Conservation (phyloP, 1,140 invertebrate genomes). For the Ganaspis sp. region DNA sequence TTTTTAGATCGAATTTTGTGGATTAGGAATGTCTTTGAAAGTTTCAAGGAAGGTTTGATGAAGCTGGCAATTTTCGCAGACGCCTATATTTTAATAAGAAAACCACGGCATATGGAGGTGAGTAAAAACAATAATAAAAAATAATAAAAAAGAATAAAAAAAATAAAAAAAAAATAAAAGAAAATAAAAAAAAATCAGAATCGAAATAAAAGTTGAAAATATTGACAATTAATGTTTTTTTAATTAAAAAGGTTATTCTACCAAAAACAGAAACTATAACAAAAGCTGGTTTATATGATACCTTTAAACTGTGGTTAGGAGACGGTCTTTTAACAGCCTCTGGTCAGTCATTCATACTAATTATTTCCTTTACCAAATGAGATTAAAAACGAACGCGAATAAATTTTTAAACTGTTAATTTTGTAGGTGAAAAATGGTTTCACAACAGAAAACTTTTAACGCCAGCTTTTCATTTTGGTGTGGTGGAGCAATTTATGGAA, state of each 20-base stretch:
- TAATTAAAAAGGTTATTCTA: not conserved
- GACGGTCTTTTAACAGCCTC: slow-evolving; percentile 81
- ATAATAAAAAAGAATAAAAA: too few species aligned
- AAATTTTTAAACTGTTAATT: not conserved
- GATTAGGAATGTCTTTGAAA: not conserved
- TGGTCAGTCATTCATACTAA: slow-evolving; percentile 68
- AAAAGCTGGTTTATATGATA: not conserved
- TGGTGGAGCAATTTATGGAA: slow-evolving; percentile 85
- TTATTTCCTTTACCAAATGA: not conserved
- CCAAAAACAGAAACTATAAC: not conserved
- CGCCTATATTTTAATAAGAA: not conserved
- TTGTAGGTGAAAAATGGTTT: slow-evolving; percentile 85
- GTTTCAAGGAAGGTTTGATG: not conserved
- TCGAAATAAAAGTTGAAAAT: too few species aligned
- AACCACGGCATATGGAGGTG: not conserved
- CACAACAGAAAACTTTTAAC: slow-evolving; percentile 87
- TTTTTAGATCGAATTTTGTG: not conserved
- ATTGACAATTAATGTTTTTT: not conserved
- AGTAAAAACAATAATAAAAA: too few species aligned
- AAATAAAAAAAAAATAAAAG: too few species aligned
- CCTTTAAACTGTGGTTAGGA: slow-evolving; percentile 79
- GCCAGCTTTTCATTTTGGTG: slow-evolving; percentile 92
- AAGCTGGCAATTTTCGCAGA: not conserved
- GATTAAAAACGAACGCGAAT: slow-evolving; percentile 4
- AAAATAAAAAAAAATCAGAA: not conserved